Conservation (phyloP, 2,888 invertebrate species). For the Sinotaia quadrata region DNA sequence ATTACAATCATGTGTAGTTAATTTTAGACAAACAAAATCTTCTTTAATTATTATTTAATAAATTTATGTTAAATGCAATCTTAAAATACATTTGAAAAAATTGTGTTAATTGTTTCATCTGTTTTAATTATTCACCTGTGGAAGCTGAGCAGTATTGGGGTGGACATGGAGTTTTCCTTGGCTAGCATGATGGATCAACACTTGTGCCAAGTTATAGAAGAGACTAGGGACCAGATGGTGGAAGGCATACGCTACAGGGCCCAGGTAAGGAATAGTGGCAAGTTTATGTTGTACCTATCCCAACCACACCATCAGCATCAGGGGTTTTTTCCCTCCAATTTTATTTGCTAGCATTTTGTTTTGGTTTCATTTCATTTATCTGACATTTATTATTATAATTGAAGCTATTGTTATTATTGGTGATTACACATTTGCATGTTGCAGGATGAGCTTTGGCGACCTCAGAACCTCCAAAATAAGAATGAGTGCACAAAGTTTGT, state of each 20-base stretch:
- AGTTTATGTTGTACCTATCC: background rate
- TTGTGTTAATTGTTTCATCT: too few relatives aligned
- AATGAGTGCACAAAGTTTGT: conserved; percentile 80
- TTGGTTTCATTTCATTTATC: background rate
- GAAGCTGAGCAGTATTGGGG: conserved; percentile 79
- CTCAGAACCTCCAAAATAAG: conserved; percentile 83
- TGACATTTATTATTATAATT: background rate
- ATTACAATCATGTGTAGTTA: too few relatives aligned
- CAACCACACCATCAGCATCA: background rate
- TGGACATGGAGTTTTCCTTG: conserved; percentile 93
- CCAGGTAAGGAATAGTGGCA: conserved; percentile 57
- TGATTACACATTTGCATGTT: background rate
- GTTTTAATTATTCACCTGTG: too few relatives aligned
- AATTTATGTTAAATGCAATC: too few relatives aligned
- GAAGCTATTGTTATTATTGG: background rate
- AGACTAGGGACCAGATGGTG: conserved; percentile 85
- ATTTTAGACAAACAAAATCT: too few relatives aligned
- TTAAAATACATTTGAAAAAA: too few relatives aligned
- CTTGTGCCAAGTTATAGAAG: conserved; percentile 82
- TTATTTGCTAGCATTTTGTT: too few relatives aligned
- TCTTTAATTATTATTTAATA: too few relatives aligned
- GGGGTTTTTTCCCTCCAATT: background rate
- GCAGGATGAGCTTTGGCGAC: conserved; percentile 89
- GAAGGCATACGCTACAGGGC: conserved; percentile 84
- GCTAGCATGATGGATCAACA: conserved; percentile 87